Conservation (phyloP, 2,888 invertebrate species). For the Drosophila parthenogenetica region DNA sequence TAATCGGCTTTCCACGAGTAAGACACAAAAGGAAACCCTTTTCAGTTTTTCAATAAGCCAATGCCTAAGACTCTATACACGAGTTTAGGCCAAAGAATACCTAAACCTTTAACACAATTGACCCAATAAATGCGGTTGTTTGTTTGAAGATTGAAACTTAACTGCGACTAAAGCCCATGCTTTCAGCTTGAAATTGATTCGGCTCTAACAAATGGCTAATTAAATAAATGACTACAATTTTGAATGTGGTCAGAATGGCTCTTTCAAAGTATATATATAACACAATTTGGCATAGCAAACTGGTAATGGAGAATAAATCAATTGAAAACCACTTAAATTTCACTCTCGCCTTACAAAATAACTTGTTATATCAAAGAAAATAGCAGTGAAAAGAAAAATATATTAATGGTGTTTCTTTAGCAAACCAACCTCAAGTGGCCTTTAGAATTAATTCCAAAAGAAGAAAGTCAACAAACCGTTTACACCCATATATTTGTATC, state of each 20-base stretch:
- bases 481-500: slow-evolving; percentile 10
- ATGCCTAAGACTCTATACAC: slow-evolving; percentile 12
- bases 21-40: slow-evolving; percentile 19
- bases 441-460: slow-evolving; percentile 31
- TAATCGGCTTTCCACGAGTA: slow-evolving; percentile 45
- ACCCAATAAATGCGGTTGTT: slow-evolving; percentile 34
- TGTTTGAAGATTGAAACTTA: slow-evolving; percentile 3
- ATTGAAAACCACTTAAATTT: slow-evolving; percentile 68
- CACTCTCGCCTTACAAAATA: slow-evolving; percentile 18
- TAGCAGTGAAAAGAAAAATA: slow-evolving; percentile 42
- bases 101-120: slow-evolving; percentile 38
- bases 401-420: slow-evolving; percentile 44
- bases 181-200: slow-evolving; percentile 6
- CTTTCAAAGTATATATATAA: slow-evolving; percentile 15
- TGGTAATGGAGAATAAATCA: slow-evolving; percentile 60
- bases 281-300: slow-evolving; percentile 22
- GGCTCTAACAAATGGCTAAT: slow-evolving; percentile 4
- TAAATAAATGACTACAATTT: slow-evolving; percentile 19
- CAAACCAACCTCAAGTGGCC: slow-evolving; percentile 32
- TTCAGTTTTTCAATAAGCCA: slow-evolving; percentile 30
- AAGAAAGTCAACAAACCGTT: slow-evolving; percentile 38
- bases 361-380: slow-evolving; percentile 46
- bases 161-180: neutral
- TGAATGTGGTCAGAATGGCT: neutral
- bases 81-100: slow-evolving; percentile 2